Evolutionary conservation across 2,888 invertebrate genomes (phyloP), one percentile per base, ranked within the genome.

Genomic region (Dendrolimus pini): DNA sequence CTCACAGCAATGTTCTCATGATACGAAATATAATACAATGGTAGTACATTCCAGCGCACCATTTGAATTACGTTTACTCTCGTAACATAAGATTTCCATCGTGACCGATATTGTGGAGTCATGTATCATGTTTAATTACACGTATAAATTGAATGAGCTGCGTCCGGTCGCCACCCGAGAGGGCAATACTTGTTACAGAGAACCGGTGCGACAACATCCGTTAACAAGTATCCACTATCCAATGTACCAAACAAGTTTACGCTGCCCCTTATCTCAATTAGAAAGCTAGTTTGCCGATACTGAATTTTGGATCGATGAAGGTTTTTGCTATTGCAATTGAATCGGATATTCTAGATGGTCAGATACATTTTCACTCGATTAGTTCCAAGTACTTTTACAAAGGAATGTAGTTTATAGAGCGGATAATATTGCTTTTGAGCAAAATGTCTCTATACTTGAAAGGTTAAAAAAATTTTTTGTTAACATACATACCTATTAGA

Each of bases 241-340:
- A n/a, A 14, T 53, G 57, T 63, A 69, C 65, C 60, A 62, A 77
- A 73, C 78, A 64, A 67, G 76, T 77, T 75, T 70, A 59, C 62
- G 59, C 57, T 64, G 55, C 69, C 61, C 66, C 72, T 80, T 76
- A 77, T 75, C 76, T 76, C 72, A 72, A 79, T 81, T 82, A 83
- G 83, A 83, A 82, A 83, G 80, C 76, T 71, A 65, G 75, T 72
- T 69, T 70, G 75, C 77, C 72, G 72, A 74, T 73, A 68, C 66
- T 67, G 73, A 75, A 74, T 67, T 67, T 68, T 74, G 77, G 80
- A 82, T 80, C 69, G 75, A 80, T 75, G 67, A 68, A 65, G 61
- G 63, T 69, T 67, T 70, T 65, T 60, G 63, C 63, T 67, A 63
- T 65, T 60, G 59, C 58, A 66, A 66, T 66, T 62, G 65, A 63